A percentile compares a stretch with the other conserved stretches of the same genome.
These are phyloP conservation scores for Tenthredo amoena DNA, from an alignment of 2,888 invertebrate genomes.

Conservation along the genomic window DNA sequence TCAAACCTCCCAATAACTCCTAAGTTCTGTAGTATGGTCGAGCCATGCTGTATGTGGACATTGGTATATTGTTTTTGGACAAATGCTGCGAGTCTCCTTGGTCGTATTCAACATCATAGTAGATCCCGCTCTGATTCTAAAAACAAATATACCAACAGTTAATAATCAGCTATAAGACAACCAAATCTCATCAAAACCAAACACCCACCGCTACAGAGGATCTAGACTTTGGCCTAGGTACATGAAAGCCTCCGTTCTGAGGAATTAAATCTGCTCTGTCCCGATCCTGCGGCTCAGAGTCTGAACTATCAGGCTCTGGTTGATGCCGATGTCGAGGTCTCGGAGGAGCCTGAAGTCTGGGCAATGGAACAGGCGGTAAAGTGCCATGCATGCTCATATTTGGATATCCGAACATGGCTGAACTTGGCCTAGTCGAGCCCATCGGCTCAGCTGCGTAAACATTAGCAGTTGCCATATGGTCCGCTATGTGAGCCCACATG, in stretches of 20 bases:
- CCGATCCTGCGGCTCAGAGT: slow-evolving; percentile 80
- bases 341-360: slow-evolving; percentile 79
- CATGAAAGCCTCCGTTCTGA: slow-evolving; percentile 84
- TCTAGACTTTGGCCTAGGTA: slow-evolving; percentile 91
- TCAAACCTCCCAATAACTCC: slow-evolving; percentile 55
- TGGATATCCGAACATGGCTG: slow-evolving; percentile 92
- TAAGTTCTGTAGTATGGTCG: slow-evolving; percentile 83
- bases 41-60: slow-evolving; percentile 91
- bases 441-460: slow-evolving; percentile 90
- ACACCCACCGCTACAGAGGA: slow-evolving; percentile 83
- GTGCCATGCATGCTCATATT: slow-evolving; percentile 80
- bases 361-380: slow-evolving; percentile 87
- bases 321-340: slow-evolving; percentile 71
- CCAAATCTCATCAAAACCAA: not conserved
- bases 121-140: slow-evolving; percentile 94
- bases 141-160: slow-evolving; percentile 59
- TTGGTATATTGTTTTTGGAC: slow-evolving; percentile 83
- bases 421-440: slow-evolving; percentile 87
- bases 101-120: slow-evolving; percentile 94
- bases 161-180: not conserved
- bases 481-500: slow-evolving; percentile 92
- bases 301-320: slow-evolving; percentile 75
- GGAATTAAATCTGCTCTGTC: slow-evolving; percentile 88
- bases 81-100: slow-evolving; percentile 81
- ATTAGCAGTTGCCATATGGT: slow-evolving; percentile 92